These are phyloP conservation scores for Agonum fuliginosum DNA, from an alignment of 2,888 invertebrate genomes.

Conservation along the genomic window DNA sequence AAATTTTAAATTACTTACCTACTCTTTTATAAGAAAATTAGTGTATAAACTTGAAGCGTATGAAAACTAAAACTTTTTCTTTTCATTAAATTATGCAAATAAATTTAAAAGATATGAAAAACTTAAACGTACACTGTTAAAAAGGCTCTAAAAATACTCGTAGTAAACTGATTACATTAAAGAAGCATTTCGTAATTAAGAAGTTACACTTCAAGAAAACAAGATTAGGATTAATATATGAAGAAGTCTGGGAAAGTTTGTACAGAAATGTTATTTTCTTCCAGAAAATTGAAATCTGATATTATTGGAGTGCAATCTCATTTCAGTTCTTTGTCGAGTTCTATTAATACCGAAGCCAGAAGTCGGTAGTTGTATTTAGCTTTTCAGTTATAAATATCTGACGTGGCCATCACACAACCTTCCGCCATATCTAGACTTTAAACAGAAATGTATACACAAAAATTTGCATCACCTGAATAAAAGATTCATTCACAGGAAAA, in stretches of 20 bases:
- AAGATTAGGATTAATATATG: constrained; percentile 33
- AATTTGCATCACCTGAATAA: too few relatives aligned
- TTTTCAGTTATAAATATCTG: constrained; percentile 5
- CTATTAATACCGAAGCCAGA: constrained; percentile 8
- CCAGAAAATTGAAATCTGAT: constrained; percentile 11
- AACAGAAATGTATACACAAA: too few relatives aligned
- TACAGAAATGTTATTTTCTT: constrained; percentile 16
- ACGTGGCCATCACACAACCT: too few relatives aligned
- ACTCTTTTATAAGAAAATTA: too few relatives aligned
- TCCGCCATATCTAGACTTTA: too few relatives aligned
- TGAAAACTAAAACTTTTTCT: too few relatives aligned
- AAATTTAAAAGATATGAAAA: constrained; percentile 27
- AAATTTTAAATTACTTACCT: too few relatives aligned
- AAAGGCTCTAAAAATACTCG: not conserved
- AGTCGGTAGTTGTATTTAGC: not conserved
- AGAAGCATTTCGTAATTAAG: constrained; percentile 20
- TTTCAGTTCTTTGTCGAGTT: constrained; percentile 1
- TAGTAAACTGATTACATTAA: constrained; percentile 15
- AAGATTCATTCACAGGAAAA: too few relatives aligned
- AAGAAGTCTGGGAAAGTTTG: not conserved
- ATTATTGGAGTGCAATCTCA: constrained; percentile 3
- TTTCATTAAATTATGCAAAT: constrained; percentile 7
- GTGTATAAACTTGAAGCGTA: too few relatives aligned
- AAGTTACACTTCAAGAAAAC: constrained; percentile 13
- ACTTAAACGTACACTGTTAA: not conserved